Evolutionary conservation across 1,140 invertebrate species (phyloP), one percentile per base, ranked within the genome.

Genomic region (Lepidurus packardi): DNA sequence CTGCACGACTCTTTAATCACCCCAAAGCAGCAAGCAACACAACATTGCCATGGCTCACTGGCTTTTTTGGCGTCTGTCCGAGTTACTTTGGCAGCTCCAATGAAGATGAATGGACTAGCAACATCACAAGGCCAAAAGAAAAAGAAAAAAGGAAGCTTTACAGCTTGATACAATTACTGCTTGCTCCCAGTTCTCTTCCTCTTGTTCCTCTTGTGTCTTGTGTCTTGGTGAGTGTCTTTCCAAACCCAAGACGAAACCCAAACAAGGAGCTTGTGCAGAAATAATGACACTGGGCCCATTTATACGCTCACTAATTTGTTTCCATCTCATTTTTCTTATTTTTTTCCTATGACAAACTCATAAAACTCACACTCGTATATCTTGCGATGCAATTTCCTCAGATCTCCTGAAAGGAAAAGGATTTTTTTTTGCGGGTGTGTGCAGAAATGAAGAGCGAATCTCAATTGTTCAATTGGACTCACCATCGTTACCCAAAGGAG

Each of bases 141-240:
- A 47, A 65, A 65, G 21, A 65, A 65, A 65, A 65, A 65, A 21
- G 53, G 53, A 21, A 65, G 53, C 53, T 65, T 65, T 65, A 65
- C 53, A 65, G 53, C 53, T 65, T 65, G 53, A 65, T 65, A 65
- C 53, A 65, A 65, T 65, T 65, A 65, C 53, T 65, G 53, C 53
- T 65, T 13, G 16, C 21, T 21, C 53, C 53, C 53, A 21, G 53
- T 21, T 65, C 53, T n/a, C 53, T 65, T 21, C 53, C 53, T 65
- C 53, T 65, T 34, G 34, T 34, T 34, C 34, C 34, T 21, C 53
- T 65, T 65, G 53, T 65, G 53, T 65, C 53, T 65, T 65, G 53
- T 65, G 53, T 65, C 21, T 65, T 65, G 53, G 53, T 65, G 34
- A 4, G 34, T 34, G 34, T 34, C 34, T n/a, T 21, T 65, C 53